Evolutionary conservation across 2,888 invertebrate genomes (phyloP), one percentile per base, ranked within the genome.

Genomic region (Enoplolaimus lenunculus): DNA sequence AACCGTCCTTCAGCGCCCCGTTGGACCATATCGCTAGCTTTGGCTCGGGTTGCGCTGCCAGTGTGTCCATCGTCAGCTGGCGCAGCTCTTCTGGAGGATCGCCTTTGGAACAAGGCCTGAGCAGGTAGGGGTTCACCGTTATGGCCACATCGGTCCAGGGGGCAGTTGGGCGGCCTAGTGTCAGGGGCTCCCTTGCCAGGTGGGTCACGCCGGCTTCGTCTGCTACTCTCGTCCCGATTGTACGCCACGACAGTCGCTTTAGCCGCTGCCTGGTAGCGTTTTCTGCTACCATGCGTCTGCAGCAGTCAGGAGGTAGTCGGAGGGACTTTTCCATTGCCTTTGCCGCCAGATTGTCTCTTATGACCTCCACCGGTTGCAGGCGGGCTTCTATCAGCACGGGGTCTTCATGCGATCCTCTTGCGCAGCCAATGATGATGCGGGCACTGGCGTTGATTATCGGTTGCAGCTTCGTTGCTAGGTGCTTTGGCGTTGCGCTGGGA

Each of bases 351-450:
- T 21, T 21, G 16, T 57, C n/a, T 16, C n/a, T 16, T 16, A 21
- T 21, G 57, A 57, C 16, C 16, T 57, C 57, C 57, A 57, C n/a
- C n/a, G 57, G 57, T 57, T 57, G 16, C 57, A 57, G n/a, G 57
- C n/a, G 16, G 16, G 57, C 57, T 57, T 57, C 57, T n/a, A 57
- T 16, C 16, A 57, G 57, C n/a, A 57, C 57, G 16, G 16, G 57
- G 57, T 57, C 57, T 57, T 57, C n/a, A n/a, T 16, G 57, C 16
- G 57, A 16, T 57, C 57, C 57, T 57, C n/a, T 57, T 21, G 16
- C 16, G 57, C 57, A 57, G n/a, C 57, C 57, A 57, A n/a, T 57
- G 57, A 57, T 57, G 57, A 57, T 57, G n/a, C 57, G 57, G 57
- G 57, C 57, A 57, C 57, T 57, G 16, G 16, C 57, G n/a, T 57